Percentiles rank a stretch among this genome's conserved stretches.
Evolutionary conservation across 2,888 invertebrate genomes (phyloP).

Genomic region (Aleiodes testaceus): DNA sequence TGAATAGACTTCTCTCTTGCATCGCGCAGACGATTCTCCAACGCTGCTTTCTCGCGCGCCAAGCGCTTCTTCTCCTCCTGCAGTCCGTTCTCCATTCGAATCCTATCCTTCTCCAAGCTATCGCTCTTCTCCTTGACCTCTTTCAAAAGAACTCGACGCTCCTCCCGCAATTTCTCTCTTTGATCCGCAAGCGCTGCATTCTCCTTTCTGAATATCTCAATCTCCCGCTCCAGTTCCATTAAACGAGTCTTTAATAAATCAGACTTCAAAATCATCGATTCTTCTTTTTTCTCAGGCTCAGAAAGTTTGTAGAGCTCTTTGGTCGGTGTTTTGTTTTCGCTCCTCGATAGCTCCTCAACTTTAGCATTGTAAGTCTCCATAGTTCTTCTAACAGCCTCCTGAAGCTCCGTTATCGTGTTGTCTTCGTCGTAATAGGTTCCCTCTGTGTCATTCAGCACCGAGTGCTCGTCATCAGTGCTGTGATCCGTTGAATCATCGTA

Average conservation of each 20-base stretch:
- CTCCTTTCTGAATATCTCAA: conserved; percentile 75
- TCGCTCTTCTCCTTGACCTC: conserved; percentile 76
- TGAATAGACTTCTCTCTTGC: conserved; percentile 78
- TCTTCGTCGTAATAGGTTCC: conserved; percentile 51
- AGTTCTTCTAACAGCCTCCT: conserved; percentile 32
- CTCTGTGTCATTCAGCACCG: conserved; percentile 41
- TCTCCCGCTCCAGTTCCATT: conserved; percentile 80
- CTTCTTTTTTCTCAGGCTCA: conserved; percentile 61
- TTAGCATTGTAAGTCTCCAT: conserved; percentile 43
- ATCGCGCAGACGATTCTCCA: conserved; percentile 81
- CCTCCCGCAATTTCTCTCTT: conserved; percentile 71
- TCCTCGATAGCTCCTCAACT: conserved; percentile 39
- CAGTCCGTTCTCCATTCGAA: conserved; percentile 78
- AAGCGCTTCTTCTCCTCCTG: conserved; percentile 82
- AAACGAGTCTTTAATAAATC: conserved; percentile 78
- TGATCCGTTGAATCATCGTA: conserved; percentile 49
- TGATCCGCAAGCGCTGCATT: conserved; percentile 73
- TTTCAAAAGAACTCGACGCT: conserved; percentile 75
- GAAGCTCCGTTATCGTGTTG: conserved; percentile 44
- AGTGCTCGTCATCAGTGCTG: conserved; percentile 52
- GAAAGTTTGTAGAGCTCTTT: conserved; percentile 60
- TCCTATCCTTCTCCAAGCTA: conserved; percentile 78
- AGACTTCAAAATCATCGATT: conserved; percentile 74
- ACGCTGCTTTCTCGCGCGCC: conserved; percentile 78
- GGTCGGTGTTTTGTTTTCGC: conserved; percentile 50